Evolutionary conservation across 2,113 vertebrate genomes (phyloP), one percentile per base, ranked within the genome.

Genomic region (Mobula birostris): DNA sequence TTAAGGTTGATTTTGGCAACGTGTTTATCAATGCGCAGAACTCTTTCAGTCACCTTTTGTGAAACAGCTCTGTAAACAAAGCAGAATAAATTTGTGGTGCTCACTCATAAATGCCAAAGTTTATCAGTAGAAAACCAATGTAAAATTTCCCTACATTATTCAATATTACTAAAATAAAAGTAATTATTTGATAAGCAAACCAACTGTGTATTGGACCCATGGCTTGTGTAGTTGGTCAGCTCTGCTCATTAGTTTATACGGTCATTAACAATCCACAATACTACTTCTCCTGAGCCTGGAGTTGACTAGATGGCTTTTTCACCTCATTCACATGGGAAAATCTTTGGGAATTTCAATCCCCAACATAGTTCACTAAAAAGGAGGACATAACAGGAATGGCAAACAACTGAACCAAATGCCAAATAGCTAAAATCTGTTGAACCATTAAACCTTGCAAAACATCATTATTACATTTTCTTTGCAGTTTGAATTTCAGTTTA

Each of bases 271-370:
- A 40, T 17, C 88, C 66, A 19, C 15, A 24, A 32, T 63, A 92
- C 70, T 70, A 92, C 66, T 68, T 5, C 88, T 70, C 88, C 63
- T 3, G 7, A 92, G 2, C 66, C 14, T 40, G 66, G 21, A 21
- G n/a, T 70, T 68, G 88, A 17, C 19, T 36, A 63, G 66, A 70
- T 48, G 48, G 61, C n/a, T 91, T 91, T 36, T 63, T 91, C 32
- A n/a, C 87, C 8, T 7, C 61, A 91, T 91, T 91, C 87, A 68
- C 87, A 68, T 91, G 87, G 87, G 87, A 91, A 91, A 91, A 91
- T 58, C 17, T 0, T 63, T 68, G 29, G 85, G 87, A 91, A 91
- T 91, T 68, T 68, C 63, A 91, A 63, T 66, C 87, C 7, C 61
- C 32, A 63, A 36, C 87, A 91, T 91, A 68, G 68, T 91, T 91